A percentile compares a stretch with the other conserved stretches of the same genome.
These are phyloP conservation scores for Fulica atra DNA, from an alignment of 2,113 vertebrate genomes.

Conservation along the genomic window DNA sequence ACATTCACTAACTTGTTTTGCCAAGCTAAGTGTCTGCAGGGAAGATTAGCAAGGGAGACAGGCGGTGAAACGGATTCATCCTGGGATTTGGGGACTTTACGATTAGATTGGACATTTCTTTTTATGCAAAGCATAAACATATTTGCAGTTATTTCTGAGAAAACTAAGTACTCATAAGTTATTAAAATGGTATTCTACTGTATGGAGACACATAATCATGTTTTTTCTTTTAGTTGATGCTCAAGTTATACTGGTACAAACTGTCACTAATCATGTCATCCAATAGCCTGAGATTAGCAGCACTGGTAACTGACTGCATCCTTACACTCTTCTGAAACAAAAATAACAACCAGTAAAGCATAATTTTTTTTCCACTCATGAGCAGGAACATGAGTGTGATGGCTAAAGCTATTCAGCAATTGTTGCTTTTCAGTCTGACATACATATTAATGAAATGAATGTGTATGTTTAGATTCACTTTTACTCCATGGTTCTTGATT, in stretches of 20 bases:
- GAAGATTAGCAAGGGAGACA: not conserved
- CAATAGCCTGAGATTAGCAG: not conserved
- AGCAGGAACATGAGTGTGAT: not conserved
- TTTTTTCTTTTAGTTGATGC: not conserved
- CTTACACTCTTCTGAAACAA: not conserved
- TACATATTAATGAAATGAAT: rapidly evolving
- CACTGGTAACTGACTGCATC: not conserved
- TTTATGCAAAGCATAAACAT: conserved; percentile 2
- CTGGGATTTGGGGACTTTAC: not conserved
- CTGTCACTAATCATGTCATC: not conserved
- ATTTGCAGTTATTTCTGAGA: not conserved
- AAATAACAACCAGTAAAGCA: not conserved
- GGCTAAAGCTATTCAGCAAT: not conserved
- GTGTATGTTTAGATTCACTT: not conserved
- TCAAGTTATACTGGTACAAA: not conserved
- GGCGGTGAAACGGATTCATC: not conserved
- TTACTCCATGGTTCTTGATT: not conserved
- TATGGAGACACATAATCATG: not conserved
- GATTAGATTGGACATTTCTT: not conserved
- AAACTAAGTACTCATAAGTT: not conserved
- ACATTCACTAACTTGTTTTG: not conserved
- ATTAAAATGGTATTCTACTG: not conserved
- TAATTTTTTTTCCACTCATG: not conserved
- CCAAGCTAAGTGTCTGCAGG: not conserved
- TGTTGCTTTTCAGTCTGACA: not conserved